Conservation (phyloP, 2,888 invertebrate genomes). For the Bombylius discolor region DNA sequence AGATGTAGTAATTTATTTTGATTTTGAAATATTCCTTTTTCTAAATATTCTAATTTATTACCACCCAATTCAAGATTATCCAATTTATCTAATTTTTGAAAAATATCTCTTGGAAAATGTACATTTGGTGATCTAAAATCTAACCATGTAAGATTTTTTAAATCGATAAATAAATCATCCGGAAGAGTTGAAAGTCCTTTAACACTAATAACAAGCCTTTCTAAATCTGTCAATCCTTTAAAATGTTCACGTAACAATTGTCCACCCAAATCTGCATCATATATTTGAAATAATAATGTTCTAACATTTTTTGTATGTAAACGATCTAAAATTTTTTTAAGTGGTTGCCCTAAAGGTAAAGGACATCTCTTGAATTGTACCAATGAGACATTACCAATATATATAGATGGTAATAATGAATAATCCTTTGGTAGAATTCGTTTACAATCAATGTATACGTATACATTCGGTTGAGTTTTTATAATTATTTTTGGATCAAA, state of each 20-base stretch:
- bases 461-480: constrained; percentile 23
- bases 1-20: constrained; percentile 46
- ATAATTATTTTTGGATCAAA: constrained; percentile 26
- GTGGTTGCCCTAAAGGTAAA: constrained; percentile 35
- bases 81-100: constrained; percentile 43
- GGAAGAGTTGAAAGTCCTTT: constrained; percentile 49
- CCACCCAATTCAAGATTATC: constrained; percentile 51
- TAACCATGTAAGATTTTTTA: constrained; percentile 48
- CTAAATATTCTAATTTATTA: constrained; percentile 50
- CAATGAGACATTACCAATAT: constrained; percentile 24
- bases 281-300: constrained; percentile 42
- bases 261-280: constrained; percentile 38
- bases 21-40: constrained; percentile 47
- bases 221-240: constrained; percentile 41
- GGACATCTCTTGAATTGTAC: constrained; percentile 33
- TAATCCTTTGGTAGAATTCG: constrained; percentile 26
- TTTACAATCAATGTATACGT: constrained; percentile 31
- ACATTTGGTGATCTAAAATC: constrained; percentile 49
- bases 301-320: constrained; percentile 28
- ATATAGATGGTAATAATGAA: constrained; percentile 25
- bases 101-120: constrained; percentile 43
- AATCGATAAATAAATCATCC: constrained; percentile 46
- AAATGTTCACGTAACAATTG: constrained; percentile 45
- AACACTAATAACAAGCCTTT: constrained; percentile 44
- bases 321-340: constrained; percentile 29